Conservation (phyloP, 2,113 vertebrate genomes). For the Rostratula benghalensis region DNA sequence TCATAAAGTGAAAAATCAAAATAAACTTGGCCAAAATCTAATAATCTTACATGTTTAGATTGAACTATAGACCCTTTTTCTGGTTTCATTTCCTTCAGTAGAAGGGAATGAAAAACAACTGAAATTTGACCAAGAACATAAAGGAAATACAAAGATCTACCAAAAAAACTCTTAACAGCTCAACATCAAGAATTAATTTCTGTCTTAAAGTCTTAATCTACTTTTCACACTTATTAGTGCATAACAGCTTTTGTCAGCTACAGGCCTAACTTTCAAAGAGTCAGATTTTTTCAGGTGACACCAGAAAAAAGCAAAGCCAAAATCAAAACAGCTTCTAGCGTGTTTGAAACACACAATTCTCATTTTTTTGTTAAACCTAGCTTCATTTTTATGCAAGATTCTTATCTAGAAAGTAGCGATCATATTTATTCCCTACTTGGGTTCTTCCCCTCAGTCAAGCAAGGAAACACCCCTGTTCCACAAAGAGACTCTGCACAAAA, state of each 20-base stretch:
- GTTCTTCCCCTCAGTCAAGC: background rate
- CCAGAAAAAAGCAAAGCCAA: background rate
- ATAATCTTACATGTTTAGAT: background rate
- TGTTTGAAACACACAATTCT: background rate
- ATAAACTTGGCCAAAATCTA: background rate
- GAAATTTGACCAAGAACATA: background rate
- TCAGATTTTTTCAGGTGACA: background rate
- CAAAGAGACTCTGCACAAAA: background rate
- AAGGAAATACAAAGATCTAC: background rate
- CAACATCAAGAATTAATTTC: background rate
- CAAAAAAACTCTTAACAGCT: background rate
- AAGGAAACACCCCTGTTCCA: background rate
- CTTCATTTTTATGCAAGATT: background rate
- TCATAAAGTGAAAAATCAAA: background rate
- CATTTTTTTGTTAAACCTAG: background rate
- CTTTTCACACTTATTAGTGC: background rate
- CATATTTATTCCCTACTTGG: background rate
- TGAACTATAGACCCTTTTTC: background rate
- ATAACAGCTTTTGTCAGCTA: background rate
- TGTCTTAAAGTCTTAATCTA: background rate
- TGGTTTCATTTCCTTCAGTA: background rate
- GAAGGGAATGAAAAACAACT: background rate
- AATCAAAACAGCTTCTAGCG: background rate
- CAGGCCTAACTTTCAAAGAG: background rate
- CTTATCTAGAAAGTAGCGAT: background rate